Conservation (phyloP, 2,113 vertebrate genomes). For the Myrmophylax atrothorax region DNA sequence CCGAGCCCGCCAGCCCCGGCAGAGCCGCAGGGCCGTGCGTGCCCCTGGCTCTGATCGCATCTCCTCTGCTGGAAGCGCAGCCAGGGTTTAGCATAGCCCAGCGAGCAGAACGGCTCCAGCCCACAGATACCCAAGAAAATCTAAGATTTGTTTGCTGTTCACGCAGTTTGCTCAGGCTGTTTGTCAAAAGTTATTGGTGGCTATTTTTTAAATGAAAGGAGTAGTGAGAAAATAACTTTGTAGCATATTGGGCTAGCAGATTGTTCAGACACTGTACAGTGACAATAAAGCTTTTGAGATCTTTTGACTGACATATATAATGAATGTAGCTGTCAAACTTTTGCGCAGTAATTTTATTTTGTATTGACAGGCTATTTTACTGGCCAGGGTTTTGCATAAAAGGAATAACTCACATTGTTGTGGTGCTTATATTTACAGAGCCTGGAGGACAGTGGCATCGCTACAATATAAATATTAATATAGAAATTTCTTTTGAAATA, state of each 20-base stretch:
- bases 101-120: not conserved
- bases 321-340: conserved; percentile 60
- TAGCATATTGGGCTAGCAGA: conserved; percentile 55
- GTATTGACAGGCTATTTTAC: conserved; percentile 17
- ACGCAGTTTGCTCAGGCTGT: not conserved
- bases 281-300: conserved; percentile 51
- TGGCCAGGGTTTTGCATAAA: conserved; percentile 12
- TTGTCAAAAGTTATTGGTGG: conserved; percentile 42
- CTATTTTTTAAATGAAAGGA: conserved; percentile 50
- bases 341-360: conserved; percentile 1
- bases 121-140: not conserved
- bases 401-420: conserved; percentile 21
- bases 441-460: not conserved
- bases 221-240: conserved; percentile 48
- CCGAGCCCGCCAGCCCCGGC: not conserved
- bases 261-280: conserved; percentile 38
- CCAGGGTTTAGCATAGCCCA: not conserved
- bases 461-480: conserved; percentile 35
- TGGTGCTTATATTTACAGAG: conserved; percentile 31
- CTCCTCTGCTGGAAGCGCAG: not conserved
- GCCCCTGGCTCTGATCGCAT: not conserved
- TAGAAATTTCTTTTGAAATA: not conserved
- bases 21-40: not conserved
- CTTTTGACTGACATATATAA: conserved; percentile 36
- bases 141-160: not conserved